Base-by-base conservation (phyloP, 2,888 invertebrate genomes). In the Orthosia cruda region DNA sequence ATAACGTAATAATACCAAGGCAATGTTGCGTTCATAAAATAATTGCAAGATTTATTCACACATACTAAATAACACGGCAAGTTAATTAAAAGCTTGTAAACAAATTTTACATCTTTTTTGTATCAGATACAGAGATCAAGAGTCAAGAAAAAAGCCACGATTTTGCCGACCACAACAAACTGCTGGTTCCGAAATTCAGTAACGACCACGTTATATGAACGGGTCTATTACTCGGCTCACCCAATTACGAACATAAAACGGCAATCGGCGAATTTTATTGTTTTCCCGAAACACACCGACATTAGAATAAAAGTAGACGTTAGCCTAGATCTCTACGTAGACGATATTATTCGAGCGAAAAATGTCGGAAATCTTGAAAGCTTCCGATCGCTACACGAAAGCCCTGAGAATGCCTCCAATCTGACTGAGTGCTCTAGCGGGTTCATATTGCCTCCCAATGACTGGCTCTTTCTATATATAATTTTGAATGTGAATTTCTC, bases 351-450 rank as follows among this genome's bases (percentile, higher is more conserved):
- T 73, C 81, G 71, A 88, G 89, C 83, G 88, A 83, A 89, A 91
- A 93, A 92, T 89, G 91, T 91, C 86, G 92, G 91, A 91, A 93
- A 92, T 92, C 91, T 93, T 90, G 89, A 92, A 91, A 93, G 93
- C 92, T 93, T 91, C 93, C 93, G 92, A 92, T 93, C 91, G 92
- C 91, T 88, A 90, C 87, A 88, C 82, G 88, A 84, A 89, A 90
- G 89, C 89, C 89, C 86, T 85, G 84, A 89, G 89, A 90, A 90
- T 88, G 90, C 89, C 90, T 91, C 87, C 94, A 95, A 95, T 95
- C 94, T 94, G 90, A 89, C 90, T 93, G 93, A 95, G 95, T 94
- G 94, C 94, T 91, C 86, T 87, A 90, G 89, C 91, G 91, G 80
- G 87, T 88, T 86, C 88, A 88, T 89, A 89, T 89, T 88, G 89